phyloP scores from a whole-genome alignment of 2,888 invertebrate genomes.

The Nomada flava region DNA sequence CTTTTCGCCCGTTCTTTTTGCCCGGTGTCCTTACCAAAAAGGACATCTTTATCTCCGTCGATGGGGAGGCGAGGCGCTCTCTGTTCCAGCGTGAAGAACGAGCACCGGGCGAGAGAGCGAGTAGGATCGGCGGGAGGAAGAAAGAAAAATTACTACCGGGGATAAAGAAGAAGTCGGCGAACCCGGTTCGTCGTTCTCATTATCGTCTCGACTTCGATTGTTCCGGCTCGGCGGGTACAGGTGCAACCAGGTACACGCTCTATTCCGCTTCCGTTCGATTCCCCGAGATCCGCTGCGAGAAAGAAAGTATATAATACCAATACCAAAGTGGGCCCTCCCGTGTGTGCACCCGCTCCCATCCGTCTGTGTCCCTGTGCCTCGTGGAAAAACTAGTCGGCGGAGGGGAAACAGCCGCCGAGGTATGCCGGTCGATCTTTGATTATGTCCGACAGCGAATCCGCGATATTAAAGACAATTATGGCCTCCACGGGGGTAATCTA shows the following conservation, averaged over 20 bases:
- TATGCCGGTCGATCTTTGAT: constrained; percentile 70
- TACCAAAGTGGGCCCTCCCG: neutral
- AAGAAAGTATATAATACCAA: constrained; percentile 13
- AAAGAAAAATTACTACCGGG: constrained; percentile 62
- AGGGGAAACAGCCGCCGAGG: constrained; percentile 41
- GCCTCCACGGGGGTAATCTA: constrained; percentile 57
- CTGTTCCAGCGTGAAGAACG: constrained; percentile 50
- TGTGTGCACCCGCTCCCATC: neutral
- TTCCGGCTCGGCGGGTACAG: constrained; percentile 73
- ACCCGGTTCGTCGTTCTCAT: constrained; percentile 72
- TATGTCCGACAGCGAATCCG: constrained; percentile 64
- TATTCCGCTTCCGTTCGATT: constrained; percentile 68
- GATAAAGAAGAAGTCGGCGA: constrained; percentile 68
- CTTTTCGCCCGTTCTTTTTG: constrained; percentile 56
- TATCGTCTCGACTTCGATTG: constrained; percentile 77
- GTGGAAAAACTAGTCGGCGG: neutral
- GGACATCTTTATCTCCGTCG: constrained; percentile 66
- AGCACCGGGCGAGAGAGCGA: neutral
- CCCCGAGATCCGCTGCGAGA: constrained; percentile 39
- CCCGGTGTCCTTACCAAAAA: constrained; percentile 61
- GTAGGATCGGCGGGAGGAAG: constrained; percentile 14
- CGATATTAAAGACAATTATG: constrained; percentile 70
- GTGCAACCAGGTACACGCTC: constrained; percentile 72
- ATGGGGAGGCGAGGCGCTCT: constrained; percentile 56
- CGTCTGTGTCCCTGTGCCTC: constrained; percentile 18